These are phyloP conservation scores for Caenorhabditis sp. DNA, from an alignment of 2,888 invertebrate genomes.

Conservation along the genomic window DNA sequence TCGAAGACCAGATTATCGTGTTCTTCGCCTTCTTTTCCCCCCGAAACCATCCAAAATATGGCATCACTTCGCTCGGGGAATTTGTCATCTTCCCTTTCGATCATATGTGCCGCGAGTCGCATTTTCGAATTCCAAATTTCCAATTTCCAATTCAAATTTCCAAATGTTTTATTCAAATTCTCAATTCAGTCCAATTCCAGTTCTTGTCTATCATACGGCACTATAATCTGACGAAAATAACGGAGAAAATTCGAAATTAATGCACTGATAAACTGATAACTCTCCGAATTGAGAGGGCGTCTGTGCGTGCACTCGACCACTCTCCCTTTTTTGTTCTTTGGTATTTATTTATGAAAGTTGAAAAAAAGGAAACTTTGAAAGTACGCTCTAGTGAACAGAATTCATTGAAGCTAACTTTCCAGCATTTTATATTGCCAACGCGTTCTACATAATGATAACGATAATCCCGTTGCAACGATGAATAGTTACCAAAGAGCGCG, in stretches of 20 bases:
- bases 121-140: neutral
- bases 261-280: neutral
- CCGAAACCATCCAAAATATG: neutral
- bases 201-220: neutral
- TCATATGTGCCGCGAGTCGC: neutral
- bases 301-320: neutral
- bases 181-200: neutral
- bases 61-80: neutral
- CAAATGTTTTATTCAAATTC: too few species aligned
- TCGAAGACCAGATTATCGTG: conserved; percentile 12
- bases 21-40: too few species aligned
- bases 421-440: too few species aligned
- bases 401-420: too few species aligned
- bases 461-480: too few species aligned
- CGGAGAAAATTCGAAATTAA: neutral
- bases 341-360: too few species aligned
- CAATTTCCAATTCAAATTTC: too few species aligned
- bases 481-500: too few species aligned
- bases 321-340: neutral
- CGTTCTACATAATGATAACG: too few species aligned
- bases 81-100: neutral
- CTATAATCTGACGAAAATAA: neutral
- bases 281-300: neutral
- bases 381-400: too few species aligned
- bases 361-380: too few species aligned